These are phyloP conservation scores for Sialis lutaria DNA, from an alignment of 2,888 invertebrate species.

Conservation along the genomic window DNA sequence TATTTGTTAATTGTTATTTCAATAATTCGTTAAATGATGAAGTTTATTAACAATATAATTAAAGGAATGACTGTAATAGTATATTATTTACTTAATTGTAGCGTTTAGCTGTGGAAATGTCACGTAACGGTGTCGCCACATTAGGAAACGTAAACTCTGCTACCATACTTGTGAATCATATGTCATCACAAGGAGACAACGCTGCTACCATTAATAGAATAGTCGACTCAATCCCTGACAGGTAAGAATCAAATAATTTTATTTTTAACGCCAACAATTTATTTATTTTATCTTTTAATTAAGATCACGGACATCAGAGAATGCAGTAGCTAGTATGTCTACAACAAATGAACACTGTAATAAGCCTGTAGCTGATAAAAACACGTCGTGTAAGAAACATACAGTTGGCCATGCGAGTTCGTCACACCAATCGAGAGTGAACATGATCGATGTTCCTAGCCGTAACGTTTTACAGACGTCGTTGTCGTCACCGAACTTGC, in stretches of 20 bases:
- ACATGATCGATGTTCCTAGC: conserved; percentile 5
- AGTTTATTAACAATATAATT: too few relatives aligned
- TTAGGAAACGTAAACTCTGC: too few relatives aligned
- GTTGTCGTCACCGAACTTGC: conserved; percentile 24
- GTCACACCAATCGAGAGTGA: neutral
- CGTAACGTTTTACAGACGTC: conserved; percentile 19
- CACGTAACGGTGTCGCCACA: conserved; percentile 43
- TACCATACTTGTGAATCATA: too few relatives aligned
- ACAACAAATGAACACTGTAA: neutral
- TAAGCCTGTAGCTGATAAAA: neutral
- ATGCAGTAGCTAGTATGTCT: neutral
- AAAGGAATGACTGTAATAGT: neutral
- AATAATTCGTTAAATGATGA: too few relatives aligned
- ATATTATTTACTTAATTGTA: conserved; percentile 17
- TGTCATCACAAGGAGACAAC: too few relatives aligned
- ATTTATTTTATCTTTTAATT: too few relatives aligned
- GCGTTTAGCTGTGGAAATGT: conserved; percentile 50
- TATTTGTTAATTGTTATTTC: neutral
- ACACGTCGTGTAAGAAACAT: neutral
- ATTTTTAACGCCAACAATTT: too few relatives aligned
- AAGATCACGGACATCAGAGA: neutral
- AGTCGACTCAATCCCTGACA: too few relatives aligned
- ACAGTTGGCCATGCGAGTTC: neutral
- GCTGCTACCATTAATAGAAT: too few relatives aligned
- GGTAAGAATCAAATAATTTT: too few relatives aligned